Evolutionary conservation across 2,113 vertebrate genomes (phyloP), one percentile per base, ranked within the genome.

Genomic region (Fregata magnificens): DNA sequence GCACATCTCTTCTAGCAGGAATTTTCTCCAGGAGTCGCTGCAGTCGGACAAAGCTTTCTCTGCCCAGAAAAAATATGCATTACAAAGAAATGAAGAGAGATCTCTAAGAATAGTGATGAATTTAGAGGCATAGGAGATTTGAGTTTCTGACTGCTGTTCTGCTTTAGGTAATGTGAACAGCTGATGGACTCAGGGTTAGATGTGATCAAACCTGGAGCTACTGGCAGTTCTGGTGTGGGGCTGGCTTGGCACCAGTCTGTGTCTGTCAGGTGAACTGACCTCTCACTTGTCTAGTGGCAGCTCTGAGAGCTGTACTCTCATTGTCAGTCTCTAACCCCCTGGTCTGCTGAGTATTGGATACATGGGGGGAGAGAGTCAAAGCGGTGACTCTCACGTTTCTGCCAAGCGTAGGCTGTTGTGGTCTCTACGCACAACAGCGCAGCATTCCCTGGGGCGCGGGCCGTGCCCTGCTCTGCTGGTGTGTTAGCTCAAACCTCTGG

Each of bases 271-370:
- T 40, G 69, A 44, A 16, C 11, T 4, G 49, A 4, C 25, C 10
- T 9, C 24, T 45, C 6, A 0, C 19, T 10, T 24, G 21, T 28
- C 17, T 1, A 15, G 12, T 2, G n/a, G 17, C 31, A 59, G 40
- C 22, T 31, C 12, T 25, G 11, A 66, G 36, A 24, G 14, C 65
- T 45, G 26, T 9, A 4, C 15, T 25, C 22, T 38, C 25, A 5
- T 2, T 1, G 11, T 7, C 31, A 16, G 3, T 2, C 36, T 31
- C 28, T 8, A 25, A 11, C 14, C 32, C 25, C 18, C 31, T 5
- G 11, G 16, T 26, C 32, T 80, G 59, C 34, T 5, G 20, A 28
- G 28, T 10, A 6, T 2, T 38, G 44, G 42, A 13, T 25, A 38
- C 6, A 3, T 0, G 11, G 11, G 14, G 31, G 34, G 22, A 32